Evolutionary conservation across 1,140 invertebrate genomes (phyloP), one percentile per base, ranked within the genome.

Genomic region (Aphis craccivora): DNA sequence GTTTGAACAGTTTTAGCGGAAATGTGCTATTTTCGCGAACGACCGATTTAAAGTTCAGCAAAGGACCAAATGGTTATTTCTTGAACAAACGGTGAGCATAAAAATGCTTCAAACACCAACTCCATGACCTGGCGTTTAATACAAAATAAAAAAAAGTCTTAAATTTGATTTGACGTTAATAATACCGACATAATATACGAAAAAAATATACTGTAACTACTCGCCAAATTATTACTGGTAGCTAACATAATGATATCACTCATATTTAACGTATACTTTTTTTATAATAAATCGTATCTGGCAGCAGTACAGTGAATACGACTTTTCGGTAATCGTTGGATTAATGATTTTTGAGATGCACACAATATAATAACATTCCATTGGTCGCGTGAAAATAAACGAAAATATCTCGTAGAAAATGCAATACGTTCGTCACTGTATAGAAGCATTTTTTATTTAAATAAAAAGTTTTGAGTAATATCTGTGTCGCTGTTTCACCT

Each of bases 21-120:
- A 89, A 53, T 53, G 35, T 35, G 35, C 48, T 22, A 53, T 89
- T 89, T 89, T 51, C 43, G 45, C 45, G 45, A 53, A 89, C 87
- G 87, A 53, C 87, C 87, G 35, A 53, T 89, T 89, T 53, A 89
- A 89, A 89, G 87, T 89, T 14, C 35, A 14, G 35, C 22, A 40
- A 55, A 35, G 48, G 35, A 9, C 87, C 51, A 89, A 89, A 89
- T 51, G 48, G 48, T 89, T 89, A 89, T 89, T 53, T 45, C 48
- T 51, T 6, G 48, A 51, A 53, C 87, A 23, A 89, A 53, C n/a
- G n/a, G n/a, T 25, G 48, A 23, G 25, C 48, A 22, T 53, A 89
- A 53, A 89, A 89, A 53, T 9, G 87, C n/a, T 37, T 35, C 4
- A 35, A 53, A 37, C 20, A 9, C n/a, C 2, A 89, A 23, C 9